Conservation (phyloP, 64 coral and sea anemone genomes). For the Pocillopora damicornis region DNA sequence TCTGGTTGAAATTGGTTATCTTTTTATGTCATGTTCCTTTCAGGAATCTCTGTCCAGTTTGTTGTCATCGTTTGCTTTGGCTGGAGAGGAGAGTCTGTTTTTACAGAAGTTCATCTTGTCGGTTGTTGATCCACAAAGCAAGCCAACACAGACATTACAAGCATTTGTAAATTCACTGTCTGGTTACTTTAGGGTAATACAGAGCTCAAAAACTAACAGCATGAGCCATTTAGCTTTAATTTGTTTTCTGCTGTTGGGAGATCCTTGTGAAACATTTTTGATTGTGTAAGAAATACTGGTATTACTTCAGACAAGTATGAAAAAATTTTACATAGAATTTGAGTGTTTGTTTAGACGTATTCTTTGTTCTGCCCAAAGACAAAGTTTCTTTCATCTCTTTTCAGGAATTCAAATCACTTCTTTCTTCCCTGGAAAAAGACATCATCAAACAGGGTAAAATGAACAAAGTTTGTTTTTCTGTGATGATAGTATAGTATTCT, state of each 20-base stretch:
- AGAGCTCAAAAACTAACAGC: no score
- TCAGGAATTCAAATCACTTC: constrained; percentile 51
- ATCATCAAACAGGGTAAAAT: constrained; percentile 47
- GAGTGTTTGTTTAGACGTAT: no score
- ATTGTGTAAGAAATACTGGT: neutral
- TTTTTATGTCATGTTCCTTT: neutral
- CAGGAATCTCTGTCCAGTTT: constrained; percentile 41
- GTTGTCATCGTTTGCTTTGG: constrained; percentile 5
- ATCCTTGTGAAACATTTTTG: no score
- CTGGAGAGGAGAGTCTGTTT: constrained; percentile 12
- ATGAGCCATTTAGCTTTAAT: no score
- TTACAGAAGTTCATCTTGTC: constrained; percentile 40
- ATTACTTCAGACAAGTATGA: no score
- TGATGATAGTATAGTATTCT: neutral
- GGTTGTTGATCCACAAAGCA: neutral
- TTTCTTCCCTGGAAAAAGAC: constrained; percentile 46
- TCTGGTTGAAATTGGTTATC: no score
- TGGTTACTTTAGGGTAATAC: constrained; percentile 27
- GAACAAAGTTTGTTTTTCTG: neutral
- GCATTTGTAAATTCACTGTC: constrained; percentile 50
- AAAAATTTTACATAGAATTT: no score
- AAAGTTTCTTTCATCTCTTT: neutral
- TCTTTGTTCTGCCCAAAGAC: neutral
- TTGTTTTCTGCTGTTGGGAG: neutral
- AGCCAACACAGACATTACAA: constrained; percentile 39